Base-by-base conservation (phyloP, 2,113 vertebrate species). In the Aramus guarauna region DNA sequence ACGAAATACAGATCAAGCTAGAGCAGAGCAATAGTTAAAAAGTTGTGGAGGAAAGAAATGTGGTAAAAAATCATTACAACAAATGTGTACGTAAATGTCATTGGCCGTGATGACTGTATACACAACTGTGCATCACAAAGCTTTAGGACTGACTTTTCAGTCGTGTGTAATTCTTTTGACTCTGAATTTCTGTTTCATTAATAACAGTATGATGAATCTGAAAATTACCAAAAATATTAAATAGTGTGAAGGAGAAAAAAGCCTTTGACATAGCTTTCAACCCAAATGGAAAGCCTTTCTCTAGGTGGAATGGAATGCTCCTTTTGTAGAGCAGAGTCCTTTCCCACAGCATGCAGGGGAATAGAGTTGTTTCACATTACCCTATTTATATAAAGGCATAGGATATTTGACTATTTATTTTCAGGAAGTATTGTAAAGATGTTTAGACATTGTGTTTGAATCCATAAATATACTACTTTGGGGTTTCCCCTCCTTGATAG, bases 401-500 rank as follows among this genome's bases (percentile, higher is more conserved):
- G 21, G 3, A 74, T 94, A 43, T 92, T 81, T 75, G 30, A 36
- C 26, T 68, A 4, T 11, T 76, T 47, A 27, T 71, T 67, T 75
- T 47, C 18, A 55, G 64, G 30, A 96, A 68, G 10, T 47, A 17
- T 75, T 89, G 71, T 53, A 2, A 34, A 88, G 21, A 34, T 67
- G 16, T 30, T 50, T 45, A 67, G 37, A 34, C 11, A 13, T 1
- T 63, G 21, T 45, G 11, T 66, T 85, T 89, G 12, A 53, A 64
- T 56, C n/a, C 5, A 18, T 87, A 68, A 85, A 52, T 84, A 24
- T 11, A 45, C 1, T n/a, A 5, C 8, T 50, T n/a, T 47, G 52
- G 0, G 4, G 7, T 85, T 73, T 45, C 43, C 79, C 12, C 7
- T 45, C 41, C 56, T 55, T 53, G 23, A 56, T 94, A 99, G 99